A percentile compares a stretch with the other conserved stretches of the same genome.
phyloP scores from a whole-genome alignment of 1,140 invertebrate species.

The Calosoma granatense region DNA sequence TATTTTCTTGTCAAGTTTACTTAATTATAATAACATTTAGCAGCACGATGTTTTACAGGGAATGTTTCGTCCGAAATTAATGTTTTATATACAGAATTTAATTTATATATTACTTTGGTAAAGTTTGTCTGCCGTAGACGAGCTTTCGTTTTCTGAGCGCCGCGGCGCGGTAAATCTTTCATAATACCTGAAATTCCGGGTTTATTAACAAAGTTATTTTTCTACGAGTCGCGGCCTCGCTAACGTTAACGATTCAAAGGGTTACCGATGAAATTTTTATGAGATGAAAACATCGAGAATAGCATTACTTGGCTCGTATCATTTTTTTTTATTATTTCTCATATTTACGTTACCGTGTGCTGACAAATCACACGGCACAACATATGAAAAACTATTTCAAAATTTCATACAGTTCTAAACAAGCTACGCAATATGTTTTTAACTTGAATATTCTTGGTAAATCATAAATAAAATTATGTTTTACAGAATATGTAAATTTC shows the following conservation, averaged over 20 bases:
- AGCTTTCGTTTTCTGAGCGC: neutral
- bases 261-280: slow-evolving; percentile 3
- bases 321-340: too few species aligned
- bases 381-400: too few species aligned
- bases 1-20: too few species aligned
- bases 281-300: slow-evolving; percentile 6
- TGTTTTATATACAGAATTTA: neutral
- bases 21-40: too few species aligned
- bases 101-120: neutral
- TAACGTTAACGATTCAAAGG: neutral
- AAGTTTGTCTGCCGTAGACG: neutral
- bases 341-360: neutral
- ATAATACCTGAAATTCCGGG: neutral
- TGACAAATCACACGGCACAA: neutral
- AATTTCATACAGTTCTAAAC: too few species aligned
- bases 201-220: slow-evolving; percentile 9
- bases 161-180: neutral
- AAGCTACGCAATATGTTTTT: too few species aligned
- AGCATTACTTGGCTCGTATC: neutral
- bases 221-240: neutral
- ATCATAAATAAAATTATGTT: too few species aligned
- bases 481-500: too few species aligned
- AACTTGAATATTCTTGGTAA: too few species aligned
- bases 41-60: too few species aligned
- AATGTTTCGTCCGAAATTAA: too few species aligned